Conservation (phyloP, 2,113 vertebrate genomes). For the Seriola rivoliana region DNA sequence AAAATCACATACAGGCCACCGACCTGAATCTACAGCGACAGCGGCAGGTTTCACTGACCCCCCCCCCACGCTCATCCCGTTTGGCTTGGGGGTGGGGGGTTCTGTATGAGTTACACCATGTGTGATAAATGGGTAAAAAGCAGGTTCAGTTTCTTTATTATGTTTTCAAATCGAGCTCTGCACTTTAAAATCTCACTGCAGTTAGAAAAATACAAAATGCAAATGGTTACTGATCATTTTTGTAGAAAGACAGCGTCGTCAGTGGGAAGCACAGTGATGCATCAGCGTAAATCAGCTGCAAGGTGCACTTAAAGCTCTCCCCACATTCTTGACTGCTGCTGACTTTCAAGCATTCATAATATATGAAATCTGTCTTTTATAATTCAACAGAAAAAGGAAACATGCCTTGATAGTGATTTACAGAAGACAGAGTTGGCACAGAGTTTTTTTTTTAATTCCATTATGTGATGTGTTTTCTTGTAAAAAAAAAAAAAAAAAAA, state of each 20-base stretch:
- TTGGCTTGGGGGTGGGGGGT: slow-evolving; percentile 24
- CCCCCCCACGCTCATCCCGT: slow-evolving; percentile 12
- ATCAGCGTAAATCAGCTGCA: slow-evolving; percentile 56
- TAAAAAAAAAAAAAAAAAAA: slow-evolving; percentile 7
- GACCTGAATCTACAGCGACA: slow-evolving; percentile 46
- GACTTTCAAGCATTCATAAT: slow-evolving; percentile 77
- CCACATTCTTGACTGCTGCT: slow-evolving; percentile 68
- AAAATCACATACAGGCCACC: slow-evolving; percentile 62
- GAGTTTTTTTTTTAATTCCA: slow-evolving; percentile 33
- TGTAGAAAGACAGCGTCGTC: slow-evolving; percentile 22
- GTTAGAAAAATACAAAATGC: slow-evolving; percentile 51
- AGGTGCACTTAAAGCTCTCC: slow-evolving; percentile 58
- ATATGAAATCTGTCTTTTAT: slow-evolving; percentile 75
- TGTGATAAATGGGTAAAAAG: slow-evolving; percentile 56
- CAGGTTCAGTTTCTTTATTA: slow-evolving; percentile 23
- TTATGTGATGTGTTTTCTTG: slow-evolving; percentile 35
- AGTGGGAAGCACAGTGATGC: slow-evolving; percentile 37
- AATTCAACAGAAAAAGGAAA: slow-evolving; percentile 78
- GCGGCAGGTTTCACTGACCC: slow-evolving; percentile 11
- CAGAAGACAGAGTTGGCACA: slow-evolving; percentile 22
- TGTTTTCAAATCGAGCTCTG: not conserved
- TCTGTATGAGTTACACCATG: not conserved
- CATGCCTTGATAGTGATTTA: slow-evolving; percentile 67
- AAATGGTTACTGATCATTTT: slow-evolving; percentile 43
- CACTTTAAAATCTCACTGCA: slow-evolving; percentile 23